These are phyloP conservation scores for Leptinotarsa juncta DNA, from an alignment of 2,888 invertebrate species.

Conservation along the genomic window DNA sequence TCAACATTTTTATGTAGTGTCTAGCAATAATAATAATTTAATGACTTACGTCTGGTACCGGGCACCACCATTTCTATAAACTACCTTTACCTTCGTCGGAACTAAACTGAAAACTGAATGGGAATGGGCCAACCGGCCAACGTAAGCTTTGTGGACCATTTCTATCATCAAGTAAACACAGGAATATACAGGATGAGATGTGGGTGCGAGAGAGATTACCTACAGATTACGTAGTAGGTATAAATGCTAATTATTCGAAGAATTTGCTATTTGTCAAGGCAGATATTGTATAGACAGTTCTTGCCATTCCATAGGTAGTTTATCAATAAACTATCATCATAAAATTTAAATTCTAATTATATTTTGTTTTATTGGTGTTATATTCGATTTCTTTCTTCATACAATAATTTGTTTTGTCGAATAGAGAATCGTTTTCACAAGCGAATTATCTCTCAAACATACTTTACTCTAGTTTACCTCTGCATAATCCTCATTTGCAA, in stretches of 20 bases:
- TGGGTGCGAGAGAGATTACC: constrained; percentile 4
- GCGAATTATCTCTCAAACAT: no score
- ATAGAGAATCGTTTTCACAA: no score
- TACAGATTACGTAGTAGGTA: neutral
- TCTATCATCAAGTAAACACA: constrained; percentile 22
- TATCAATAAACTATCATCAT: no score
- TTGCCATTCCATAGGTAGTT: no score
- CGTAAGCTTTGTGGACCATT: constrained; percentile 19
- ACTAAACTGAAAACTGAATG: neutral
- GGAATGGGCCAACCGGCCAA: no score
- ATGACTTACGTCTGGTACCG: constrained; percentile 5
- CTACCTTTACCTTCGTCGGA: constrained; percentile 6
- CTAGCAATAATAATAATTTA: neutral
- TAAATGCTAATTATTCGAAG: neutral
- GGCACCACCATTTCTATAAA: neutral
- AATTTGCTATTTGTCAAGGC: neutral
- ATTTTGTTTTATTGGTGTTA: no score
- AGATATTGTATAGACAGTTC: no score
- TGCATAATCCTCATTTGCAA: no score
- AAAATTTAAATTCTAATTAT: no score
- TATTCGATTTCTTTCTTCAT: no score
- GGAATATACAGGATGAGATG: constrained; percentile 19
- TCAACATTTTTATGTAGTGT: neutral
- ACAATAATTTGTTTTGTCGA: no score
- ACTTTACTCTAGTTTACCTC: no score